These are phyloP conservation scores for Struthidea cinerea DNA, from an alignment of 2,113 vertebrate species.

Conservation along the genomic window DNA sequence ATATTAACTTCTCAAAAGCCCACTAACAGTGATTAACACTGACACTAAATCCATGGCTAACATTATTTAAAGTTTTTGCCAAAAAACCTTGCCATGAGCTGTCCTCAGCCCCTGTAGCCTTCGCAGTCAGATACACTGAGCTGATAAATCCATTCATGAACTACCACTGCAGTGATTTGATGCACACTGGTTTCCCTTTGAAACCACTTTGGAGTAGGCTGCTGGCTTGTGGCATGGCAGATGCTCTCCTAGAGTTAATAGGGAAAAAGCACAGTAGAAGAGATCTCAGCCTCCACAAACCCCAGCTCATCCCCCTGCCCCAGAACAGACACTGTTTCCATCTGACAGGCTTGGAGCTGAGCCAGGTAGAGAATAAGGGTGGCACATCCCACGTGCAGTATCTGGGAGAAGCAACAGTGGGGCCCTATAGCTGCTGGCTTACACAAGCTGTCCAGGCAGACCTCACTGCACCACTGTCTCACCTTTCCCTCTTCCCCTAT, in stretches of 20 bases:
- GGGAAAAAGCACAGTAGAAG: background rate
- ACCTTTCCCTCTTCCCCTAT: background rate
- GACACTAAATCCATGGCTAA: background rate
- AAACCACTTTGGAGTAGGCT: background rate
- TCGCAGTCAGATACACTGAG: background rate
- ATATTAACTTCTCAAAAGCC: slow-evolving; percentile 6
- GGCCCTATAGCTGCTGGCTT: background rate
- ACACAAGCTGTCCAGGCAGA: background rate
- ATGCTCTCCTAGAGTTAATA: too few relatives aligned
- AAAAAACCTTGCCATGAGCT: background rate
- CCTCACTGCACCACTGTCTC: background rate
- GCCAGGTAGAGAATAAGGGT: background rate
- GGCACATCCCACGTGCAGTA: rapidly evolving
- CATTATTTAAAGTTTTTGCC: background rate
- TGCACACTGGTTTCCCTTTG: background rate
- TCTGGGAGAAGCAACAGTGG: background rate
- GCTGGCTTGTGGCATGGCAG: background rate
- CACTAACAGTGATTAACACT: background rate
- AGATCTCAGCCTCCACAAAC: background rate
- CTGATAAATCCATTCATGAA: background rate
- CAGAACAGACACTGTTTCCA: background rate
- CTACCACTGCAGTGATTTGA: background rate
- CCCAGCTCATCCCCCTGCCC: background rate
- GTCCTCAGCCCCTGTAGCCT: background rate
- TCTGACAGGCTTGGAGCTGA: background rate